Conservation (phyloP, 2,113 vertebrate genomes). For the Petrocephalus zakoni region DNA sequence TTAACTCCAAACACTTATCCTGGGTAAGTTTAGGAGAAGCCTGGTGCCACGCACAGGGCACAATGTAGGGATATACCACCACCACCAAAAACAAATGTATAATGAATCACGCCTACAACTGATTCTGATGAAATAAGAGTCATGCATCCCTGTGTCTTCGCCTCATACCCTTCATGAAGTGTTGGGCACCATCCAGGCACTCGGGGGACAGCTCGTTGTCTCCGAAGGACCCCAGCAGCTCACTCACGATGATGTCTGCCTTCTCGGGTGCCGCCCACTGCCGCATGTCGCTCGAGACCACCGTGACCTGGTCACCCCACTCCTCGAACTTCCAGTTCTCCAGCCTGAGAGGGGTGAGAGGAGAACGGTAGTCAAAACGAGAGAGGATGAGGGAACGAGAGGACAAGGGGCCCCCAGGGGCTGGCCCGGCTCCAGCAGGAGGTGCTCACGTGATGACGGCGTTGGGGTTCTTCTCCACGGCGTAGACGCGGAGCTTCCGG, state of each 20-base stretch:
- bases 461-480: slow-evolving; percentile 89
- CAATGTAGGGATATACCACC: too few relatives aligned
- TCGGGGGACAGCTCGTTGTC: slow-evolving; percentile 89
- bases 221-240: slow-evolving; percentile 84
- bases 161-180: slow-evolving; percentile 77
- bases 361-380: neutral
- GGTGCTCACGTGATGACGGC: slow-evolving; percentile 83
- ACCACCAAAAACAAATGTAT: neutral
- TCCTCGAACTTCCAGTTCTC: slow-evolving; percentile 91
- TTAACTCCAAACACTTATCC: too few relatives aligned
- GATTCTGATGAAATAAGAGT: neutral
- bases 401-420: neutral
- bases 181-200: slow-evolving; percentile 84
- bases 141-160: neutral
- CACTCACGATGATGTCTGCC: slow-evolving; percentile 85
- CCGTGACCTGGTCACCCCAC: slow-evolving; percentile 87
- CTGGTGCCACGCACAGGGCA: too few relatives aligned
- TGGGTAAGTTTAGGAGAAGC: too few relatives aligned
- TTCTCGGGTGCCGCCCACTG: slow-evolving; percentile 83
- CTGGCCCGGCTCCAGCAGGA: neutral
- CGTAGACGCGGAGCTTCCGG: slow-evolving; percentile 74
- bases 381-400: neutral
- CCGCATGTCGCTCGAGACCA: slow-evolving; percentile 85
- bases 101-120: neutral
- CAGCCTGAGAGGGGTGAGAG: slow-evolving; percentile 52